These are phyloP conservation scores for Drosophila stalkeri DNA, from an alignment of 2,888 invertebrate genomes.

Conservation along the genomic window DNA sequence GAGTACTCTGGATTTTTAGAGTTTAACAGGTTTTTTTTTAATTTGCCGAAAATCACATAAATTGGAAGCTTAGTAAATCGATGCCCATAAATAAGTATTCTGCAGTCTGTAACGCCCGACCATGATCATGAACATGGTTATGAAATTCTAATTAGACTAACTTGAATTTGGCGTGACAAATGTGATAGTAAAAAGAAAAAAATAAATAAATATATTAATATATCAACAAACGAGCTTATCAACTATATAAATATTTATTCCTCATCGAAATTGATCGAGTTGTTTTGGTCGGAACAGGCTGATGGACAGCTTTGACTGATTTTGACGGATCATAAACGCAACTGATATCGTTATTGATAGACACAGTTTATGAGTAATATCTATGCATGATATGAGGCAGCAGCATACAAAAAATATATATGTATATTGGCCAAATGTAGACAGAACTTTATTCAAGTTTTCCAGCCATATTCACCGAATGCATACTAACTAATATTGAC, in stretches of 20 bases:
- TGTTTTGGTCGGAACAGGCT: not conserved
- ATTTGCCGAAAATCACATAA: too few species aligned
- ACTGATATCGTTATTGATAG: not conserved
- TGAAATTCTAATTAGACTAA: not conserved
- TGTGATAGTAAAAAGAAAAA: not conserved
- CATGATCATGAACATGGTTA: not conserved
- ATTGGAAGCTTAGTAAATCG: too few species aligned
- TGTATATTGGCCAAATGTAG: not conserved
- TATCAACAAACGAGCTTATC: not conserved
- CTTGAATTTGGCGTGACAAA: not conserved
- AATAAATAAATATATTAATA: not conserved
- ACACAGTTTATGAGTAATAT: not conserved
- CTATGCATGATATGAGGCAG: not conserved
- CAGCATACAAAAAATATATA: not conserved
- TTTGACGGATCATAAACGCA: not conserved
- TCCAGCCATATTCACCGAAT: not conserved
- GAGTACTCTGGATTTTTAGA: too few species aligned
- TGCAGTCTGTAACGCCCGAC: too few species aligned
- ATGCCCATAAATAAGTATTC: too few species aligned
- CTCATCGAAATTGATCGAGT: not conserved
- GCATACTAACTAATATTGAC: not conserved
- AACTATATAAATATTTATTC: slow-evolving; percentile 2
- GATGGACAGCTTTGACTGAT: not conserved
- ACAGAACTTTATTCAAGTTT: not conserved
- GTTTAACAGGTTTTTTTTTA: too few species aligned